A percentile compares a stretch with the other conserved stretches of the same genome.
phyloP scores from a whole-genome alignment of 1,140 invertebrate genomes.

The Drosophila kikkawai region DNA sequence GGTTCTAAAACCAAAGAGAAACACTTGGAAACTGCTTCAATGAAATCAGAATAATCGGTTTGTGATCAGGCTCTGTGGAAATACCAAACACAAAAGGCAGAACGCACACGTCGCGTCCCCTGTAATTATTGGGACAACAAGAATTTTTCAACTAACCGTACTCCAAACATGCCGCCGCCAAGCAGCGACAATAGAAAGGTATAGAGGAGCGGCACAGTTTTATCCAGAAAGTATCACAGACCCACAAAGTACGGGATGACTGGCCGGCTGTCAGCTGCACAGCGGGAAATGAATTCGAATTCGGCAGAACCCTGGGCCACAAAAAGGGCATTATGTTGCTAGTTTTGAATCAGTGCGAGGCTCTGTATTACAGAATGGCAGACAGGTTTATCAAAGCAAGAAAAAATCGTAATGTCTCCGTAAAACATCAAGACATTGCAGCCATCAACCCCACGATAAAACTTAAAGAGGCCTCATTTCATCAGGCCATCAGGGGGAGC shows the following conservation, averaged over 20 bases:
- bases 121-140: conserved; percentile 27
- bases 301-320: conserved; percentile 5
- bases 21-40: background rate
- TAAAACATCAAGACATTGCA: background rate
- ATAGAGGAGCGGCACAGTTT: conserved; percentile 14
- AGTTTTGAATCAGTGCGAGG: conserved; percentile 15
- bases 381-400: background rate
- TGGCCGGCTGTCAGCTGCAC: conserved; percentile 25
- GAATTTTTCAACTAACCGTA: conserved; percentile 24
- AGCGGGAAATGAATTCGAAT: conserved; percentile 22
- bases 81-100: background rate
- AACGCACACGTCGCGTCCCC: conserved; percentile 16
- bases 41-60: background rate
- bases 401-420: background rate
- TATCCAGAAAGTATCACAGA: conserved; percentile 8
- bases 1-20: no score
- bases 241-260: conserved; percentile 1
- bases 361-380: background rate
- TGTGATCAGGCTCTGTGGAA: conserved; percentile 9
- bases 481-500: background rate
- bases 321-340: background rate
- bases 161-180: conserved; percentile 27
- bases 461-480: background rate
- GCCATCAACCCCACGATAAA: background rate
- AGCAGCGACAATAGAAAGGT: conserved; percentile 18